Evolutionary conservation across 2,113 vertebrate species (phyloP), one percentile per base, ranked within the genome.

Genomic region (Ptilorrhoa leucosticta): DNA sequence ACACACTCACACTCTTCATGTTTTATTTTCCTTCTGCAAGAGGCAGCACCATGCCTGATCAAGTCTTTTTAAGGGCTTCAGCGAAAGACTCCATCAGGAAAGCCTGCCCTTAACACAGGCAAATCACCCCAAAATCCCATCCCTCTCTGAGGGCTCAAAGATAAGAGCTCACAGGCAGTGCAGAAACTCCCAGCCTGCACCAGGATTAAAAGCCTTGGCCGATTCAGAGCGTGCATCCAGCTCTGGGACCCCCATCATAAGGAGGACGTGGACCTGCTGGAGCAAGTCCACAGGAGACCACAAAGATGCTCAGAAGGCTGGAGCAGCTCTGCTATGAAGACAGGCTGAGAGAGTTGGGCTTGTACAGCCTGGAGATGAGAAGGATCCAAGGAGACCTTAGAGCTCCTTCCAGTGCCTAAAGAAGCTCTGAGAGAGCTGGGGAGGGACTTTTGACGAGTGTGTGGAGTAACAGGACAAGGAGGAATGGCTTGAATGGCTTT

Each of bases 181-280:
- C 71, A 68, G 57, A 53, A 91, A 21, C 39, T 83, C 44, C 44
- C 30, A 47, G 16, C 11, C 3, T 24, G 44, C 35, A 79, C 27
- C 35, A 35, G 33, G 47, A 75, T 37, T 22, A 82, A 82, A 82
- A 79, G 18, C 39, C 20, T 57, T 50, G 39, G 54, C 20, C 54
- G 39, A 50, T 12, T 45, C 56, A 58, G 26, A n/a, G 9, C 0
- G 0, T 39, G 23, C 7, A 58, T 33, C 14, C 28, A 53, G 20
- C n/a, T 68, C 11, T 75, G 45, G 20, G n/a, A 28, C 2, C 23
- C 9, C 6, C n/a, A 39, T 13, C 9, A 18, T 4, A 47, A n/a
- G 50, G 40, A 68, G 39, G 39, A 68, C 3, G 13, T 22, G 33
- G 42, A 58, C 22, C 28, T 58, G 37, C 18, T 65, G 47, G 20